A percentile compares a stretch with the other conserved stretches of the same genome.
These are phyloP conservation scores for Polypedilum vanderplanki DNA, from an alignment of 1,140 invertebrate species.

Conservation along the genomic window DNA sequence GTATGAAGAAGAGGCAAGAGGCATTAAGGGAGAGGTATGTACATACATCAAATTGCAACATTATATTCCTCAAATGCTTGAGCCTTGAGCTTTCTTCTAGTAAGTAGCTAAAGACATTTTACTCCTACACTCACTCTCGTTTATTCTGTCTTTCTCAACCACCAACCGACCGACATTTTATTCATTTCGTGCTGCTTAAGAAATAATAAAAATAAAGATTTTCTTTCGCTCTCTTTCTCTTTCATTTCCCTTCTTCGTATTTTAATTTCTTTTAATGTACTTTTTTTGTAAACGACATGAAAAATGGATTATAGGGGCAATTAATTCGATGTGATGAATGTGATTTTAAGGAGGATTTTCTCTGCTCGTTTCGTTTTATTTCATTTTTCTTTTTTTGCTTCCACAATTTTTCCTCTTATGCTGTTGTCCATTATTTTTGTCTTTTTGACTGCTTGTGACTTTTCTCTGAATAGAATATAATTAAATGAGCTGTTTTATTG, in stretches of 20 bases:
- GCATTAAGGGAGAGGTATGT: constrained; percentile 4
- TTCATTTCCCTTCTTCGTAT: not conserved
- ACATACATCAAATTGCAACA: constrained; percentile 9
- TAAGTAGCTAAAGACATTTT: not conserved
- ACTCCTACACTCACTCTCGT: not conserved
- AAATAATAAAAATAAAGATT: not conserved
- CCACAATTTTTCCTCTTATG: no score
- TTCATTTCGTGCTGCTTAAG: not conserved
- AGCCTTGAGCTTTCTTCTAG: not conserved
- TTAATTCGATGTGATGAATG: constrained; percentile 18
- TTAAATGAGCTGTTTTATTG: no score
- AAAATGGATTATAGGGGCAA: constrained; percentile 17
- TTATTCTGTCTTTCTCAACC: not conserved
- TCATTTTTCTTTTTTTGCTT: no score
- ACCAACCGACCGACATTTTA: not conserved
- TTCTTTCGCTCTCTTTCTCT: not conserved
- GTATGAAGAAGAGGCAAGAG: not conserved
- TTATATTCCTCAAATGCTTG: not conserved
- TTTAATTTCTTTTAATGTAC: constrained; percentile 20
- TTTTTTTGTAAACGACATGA: constrained; percentile 19
- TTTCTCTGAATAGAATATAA: no score
- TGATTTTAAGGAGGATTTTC: constrained; percentile 12
- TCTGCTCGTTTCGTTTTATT: not conserved
- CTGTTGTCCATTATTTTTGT: no score
- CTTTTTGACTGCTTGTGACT: no score